These are phyloP conservation scores for Drosophila barbarae DNA, from an alignment of 2,888 invertebrate species.

Conservation along the genomic window DNA sequence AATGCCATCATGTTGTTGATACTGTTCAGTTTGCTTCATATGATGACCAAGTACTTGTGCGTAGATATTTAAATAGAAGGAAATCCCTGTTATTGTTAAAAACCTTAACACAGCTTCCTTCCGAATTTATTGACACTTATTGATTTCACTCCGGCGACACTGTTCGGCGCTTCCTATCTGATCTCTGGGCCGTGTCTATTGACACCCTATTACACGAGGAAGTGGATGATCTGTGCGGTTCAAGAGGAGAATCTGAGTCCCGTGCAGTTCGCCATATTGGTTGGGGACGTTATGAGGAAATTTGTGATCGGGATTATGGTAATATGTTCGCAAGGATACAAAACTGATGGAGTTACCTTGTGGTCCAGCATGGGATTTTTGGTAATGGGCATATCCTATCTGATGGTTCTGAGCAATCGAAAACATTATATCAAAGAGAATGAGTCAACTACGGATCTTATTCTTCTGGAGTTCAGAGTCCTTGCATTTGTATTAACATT, in stretches of 20 bases:
- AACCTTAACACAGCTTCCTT: slow-evolving; percentile 31
- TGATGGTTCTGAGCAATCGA: slow-evolving; percentile 1
- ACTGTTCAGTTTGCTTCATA: not conserved
- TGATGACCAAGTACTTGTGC: slow-evolving; percentile 37
- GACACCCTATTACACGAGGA: slow-evolving; percentile 23
- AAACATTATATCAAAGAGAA: slow-evolving; percentile 10
- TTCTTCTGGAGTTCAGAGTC: slow-evolving; percentile 13
- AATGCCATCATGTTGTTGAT: not conserved
- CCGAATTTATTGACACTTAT: slow-evolving; percentile 51
- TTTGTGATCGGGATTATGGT: slow-evolving; percentile 40
- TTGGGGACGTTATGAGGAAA: slow-evolving; percentile 35
- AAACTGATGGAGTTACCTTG: slow-evolving; percentile 13
- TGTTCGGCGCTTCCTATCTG: slow-evolving; percentile 32
- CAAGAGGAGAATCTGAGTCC: not conserved
- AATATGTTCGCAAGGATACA: slow-evolving; percentile 36
- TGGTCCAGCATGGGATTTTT: slow-evolving; percentile 47
- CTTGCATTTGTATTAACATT: slow-evolving; percentile 8
- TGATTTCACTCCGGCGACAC: slow-evolving; percentile 35
- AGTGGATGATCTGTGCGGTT: slow-evolving; percentile 4
- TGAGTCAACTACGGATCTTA: not conserved
- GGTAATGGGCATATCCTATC: slow-evolving; percentile 27
- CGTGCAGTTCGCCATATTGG: slow-evolving; percentile 11
- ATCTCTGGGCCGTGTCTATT: slow-evolving; percentile 30
- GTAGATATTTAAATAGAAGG: not conserved
- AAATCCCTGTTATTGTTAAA: not conserved